Evolutionary conservation across 1,140 invertebrate species (phyloP).

Genomic region (Gonatopus flavifemur): DNA sequence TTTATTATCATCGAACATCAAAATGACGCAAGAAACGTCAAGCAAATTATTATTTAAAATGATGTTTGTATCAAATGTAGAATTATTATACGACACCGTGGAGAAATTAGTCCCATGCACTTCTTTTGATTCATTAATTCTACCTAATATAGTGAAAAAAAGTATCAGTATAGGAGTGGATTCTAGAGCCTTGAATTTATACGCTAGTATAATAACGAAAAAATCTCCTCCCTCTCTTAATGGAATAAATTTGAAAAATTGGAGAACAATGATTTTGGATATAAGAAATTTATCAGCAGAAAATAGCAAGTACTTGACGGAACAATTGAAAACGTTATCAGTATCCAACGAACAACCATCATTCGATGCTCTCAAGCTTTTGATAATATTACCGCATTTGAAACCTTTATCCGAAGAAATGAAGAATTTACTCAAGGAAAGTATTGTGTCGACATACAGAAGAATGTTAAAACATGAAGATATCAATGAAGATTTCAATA

Average conservation of each 20-base stretch:
- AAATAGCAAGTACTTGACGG: conserved; percentile 26
- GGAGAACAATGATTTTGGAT: conserved; percentile 68
- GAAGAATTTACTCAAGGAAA: conserved; percentile 21
- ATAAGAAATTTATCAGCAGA: conserved; percentile 48
- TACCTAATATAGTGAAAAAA: conserved; percentile 69
- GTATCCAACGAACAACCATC: conserved; percentile 19
- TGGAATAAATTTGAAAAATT: conserved; percentile 63
- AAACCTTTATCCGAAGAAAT: conserved; percentile 29
- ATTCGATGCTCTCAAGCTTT: conserved; percentile 34
- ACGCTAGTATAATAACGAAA: conserved; percentile 68
- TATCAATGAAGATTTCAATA: conserved; percentile 7
- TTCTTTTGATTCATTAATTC: conserved; percentile 72
- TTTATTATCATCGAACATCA: conserved; percentile 63
- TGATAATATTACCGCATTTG: conserved; percentile 49
- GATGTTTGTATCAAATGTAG: conserved; percentile 58
- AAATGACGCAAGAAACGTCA: conserved; percentile 70
- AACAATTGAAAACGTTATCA: conserved; percentile 30
- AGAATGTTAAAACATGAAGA: conserved; percentile 24
- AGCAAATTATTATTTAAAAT: conserved; percentile 66
- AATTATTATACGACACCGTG: conserved; percentile 65
- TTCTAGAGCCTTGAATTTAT: conserved; percentile 60
- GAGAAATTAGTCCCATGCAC: conserved; percentile 66
- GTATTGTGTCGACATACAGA: conserved; percentile 26
- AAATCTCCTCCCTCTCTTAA: conserved; percentile 67
- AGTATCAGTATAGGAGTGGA: conserved; percentile 62